Conservation (phyloP, 2,888 invertebrate species). For the Drosophila longiperda region DNA sequence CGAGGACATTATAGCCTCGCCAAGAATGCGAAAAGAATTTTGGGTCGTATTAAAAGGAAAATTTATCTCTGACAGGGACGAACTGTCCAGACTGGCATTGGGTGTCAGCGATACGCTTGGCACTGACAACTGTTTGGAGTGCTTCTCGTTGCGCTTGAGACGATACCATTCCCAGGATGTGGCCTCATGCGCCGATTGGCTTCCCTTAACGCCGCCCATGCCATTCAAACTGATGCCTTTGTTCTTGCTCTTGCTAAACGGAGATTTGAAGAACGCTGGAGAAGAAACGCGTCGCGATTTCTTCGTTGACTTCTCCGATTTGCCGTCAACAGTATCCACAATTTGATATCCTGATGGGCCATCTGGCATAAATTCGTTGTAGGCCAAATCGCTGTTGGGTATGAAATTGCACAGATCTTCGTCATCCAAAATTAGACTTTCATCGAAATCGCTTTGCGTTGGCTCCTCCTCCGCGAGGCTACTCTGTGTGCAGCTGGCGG, state of each 20-base stretch:
- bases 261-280: slow-evolving; percentile 87
- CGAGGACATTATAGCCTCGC: slow-evolving; percentile 79
- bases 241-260: slow-evolving; percentile 86
- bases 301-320: slow-evolving; percentile 62
- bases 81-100: slow-evolving; percentile 69
- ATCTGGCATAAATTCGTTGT: slow-evolving; percentile 85
- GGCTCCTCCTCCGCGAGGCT: slow-evolving; percentile 45
- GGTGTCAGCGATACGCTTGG: slow-evolving; percentile 26
- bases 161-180: slow-evolving; percentile 85
- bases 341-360: slow-evolving; percentile 83
- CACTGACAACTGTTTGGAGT: slow-evolving; percentile 32
- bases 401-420: slow-evolving; percentile 86
- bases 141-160: slow-evolving; percentile 76
- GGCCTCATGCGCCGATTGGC: slow-evolving; percentile 82
- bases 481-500: slow-evolving; percentile 65
- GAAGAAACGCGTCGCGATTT: slow-evolving; percentile 87
- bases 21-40: slow-evolving; percentile 83
- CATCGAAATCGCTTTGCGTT: slow-evolving; percentile 80
- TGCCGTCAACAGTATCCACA: slow-evolving; percentile 54
- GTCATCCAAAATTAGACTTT: slow-evolving; percentile 86
- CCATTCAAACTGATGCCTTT: slow-evolving; percentile 54
- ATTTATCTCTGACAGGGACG: slow-evolving; percentile 82
- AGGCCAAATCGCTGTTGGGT: slow-evolving; percentile 85
- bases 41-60: slow-evolving; percentile 80
- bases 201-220: slow-evolving; percentile 49